Evolutionary conservation across 2,888 invertebrate species (phyloP).

Genomic region (Chymomyza caudatula): DNA sequence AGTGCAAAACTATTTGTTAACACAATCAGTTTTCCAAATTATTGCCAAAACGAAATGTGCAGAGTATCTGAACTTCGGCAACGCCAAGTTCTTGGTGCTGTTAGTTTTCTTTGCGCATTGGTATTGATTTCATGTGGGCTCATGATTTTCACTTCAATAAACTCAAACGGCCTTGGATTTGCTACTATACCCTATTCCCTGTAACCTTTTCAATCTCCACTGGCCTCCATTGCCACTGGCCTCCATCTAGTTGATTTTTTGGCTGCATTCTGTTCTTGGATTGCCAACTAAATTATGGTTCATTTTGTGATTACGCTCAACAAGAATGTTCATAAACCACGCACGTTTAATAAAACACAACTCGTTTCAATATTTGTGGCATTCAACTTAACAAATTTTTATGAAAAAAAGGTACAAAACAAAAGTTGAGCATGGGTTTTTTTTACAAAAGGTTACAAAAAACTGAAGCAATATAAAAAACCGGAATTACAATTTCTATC

Average conservation of each 20-base stretch:
- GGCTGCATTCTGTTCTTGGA: background rate
- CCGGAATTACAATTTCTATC: too few species aligned
- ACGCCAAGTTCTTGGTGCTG: too few species aligned
- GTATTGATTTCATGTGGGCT: background rate
- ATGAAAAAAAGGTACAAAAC: background rate
- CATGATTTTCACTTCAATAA: constrained; percentile 1
- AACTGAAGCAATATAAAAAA: too few species aligned
- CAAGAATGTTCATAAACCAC: background rate
- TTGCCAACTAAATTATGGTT: constrained; percentile 36
- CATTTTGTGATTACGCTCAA: constrained; percentile 59
- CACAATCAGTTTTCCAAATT: too few species aligned
- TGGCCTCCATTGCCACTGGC: background rate
- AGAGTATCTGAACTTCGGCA: background rate
- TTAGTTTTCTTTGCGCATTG: background rate
- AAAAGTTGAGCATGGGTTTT: background rate
- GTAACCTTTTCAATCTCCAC: too few species aligned
- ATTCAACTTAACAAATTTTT: constrained; percentile 5
- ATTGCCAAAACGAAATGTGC: background rate
- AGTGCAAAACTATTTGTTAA: too few species aligned
- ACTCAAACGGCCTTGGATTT: background rate
- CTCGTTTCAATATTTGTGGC: constrained; percentile 7
- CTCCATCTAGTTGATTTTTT: background rate
- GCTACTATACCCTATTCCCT: background rate
- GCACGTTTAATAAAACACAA: background rate
- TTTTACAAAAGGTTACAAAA: too few species aligned